Base-by-base conservation (phyloP, 23 tunicate genomes). In the Corella eumyota region DNA sequence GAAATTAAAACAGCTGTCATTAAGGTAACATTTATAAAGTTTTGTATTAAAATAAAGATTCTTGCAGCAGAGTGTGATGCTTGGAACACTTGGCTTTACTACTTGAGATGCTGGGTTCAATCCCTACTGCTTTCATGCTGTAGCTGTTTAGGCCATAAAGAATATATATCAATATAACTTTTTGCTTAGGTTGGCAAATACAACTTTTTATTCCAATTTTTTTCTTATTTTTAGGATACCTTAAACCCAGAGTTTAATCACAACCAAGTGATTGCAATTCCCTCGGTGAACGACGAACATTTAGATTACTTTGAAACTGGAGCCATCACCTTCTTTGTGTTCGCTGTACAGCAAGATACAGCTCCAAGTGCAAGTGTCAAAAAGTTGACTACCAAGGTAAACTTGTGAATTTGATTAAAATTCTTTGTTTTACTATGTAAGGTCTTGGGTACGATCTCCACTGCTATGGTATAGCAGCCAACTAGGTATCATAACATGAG, bases 351-450 rank as follows among this genome's bases (percentile, higher is more conserved):
- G 61, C 50, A 65, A 36, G 93, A 83, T 32, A 28, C 65, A 20
- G 73, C 80, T 5, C 77, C 92, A 9, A 66, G 68, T 44, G 51
- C 82, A 25, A 88, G 96, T 56, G 77, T 75, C n/a, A 79, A 73
- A 54, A 88, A 88, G 64, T 68, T 88, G 24, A 88, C 80, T 30
- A 88, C 96, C 0, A 88, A 88, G 83, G 96, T 86, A n/a, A n/a
- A n/a, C n/a, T n/a, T n/a, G n/a, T n/a, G n/a, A n/a, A n/a, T n/a
- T n/a, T n/a, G n/a, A n/a, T n/a, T n/a, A n/a, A n/a, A n/a, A n/a
- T n/a, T n/a, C n/a, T n/a, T n/a, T n/a, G n/a, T n/a, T n/a, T n/a
- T n/a, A n/a, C n/a, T n/a, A n/a, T n/a, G n/a, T n/a, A n/a, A n/a
- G n/a, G n/a, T n/a, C n/a, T n/a, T n/a, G n/a, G n/a, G n/a, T n/a